These are phyloP conservation scores for Lophotis ruficrista DNA, from an alignment of 2,113 vertebrate species.

Conservation along the genomic window DNA sequence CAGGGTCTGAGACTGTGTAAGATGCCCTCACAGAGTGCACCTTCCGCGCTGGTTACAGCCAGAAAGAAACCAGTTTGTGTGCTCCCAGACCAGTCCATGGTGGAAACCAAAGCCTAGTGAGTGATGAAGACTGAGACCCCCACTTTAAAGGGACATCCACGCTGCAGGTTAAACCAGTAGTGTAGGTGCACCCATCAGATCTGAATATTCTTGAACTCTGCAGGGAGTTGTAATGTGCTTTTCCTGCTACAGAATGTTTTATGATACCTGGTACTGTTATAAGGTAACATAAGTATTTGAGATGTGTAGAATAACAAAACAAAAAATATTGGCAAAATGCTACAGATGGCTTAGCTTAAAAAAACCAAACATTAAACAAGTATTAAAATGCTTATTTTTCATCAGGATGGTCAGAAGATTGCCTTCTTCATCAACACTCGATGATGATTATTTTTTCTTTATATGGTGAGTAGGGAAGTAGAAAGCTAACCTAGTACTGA, in stretches of 20 bases:
- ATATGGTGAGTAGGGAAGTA: not conserved
- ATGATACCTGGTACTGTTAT: not conserved
- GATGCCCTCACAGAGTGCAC: accelerated
- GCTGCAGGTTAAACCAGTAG: not conserved
- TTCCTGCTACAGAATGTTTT: not conserved
- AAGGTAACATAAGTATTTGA: not conserved
- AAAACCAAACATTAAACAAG: not conserved
- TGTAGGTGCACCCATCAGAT: not conserved
- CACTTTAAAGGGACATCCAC: not conserved
- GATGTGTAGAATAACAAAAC: not conserved
- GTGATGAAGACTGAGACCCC: not conserved
- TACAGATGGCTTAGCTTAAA: not conserved
- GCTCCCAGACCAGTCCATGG: not conserved
- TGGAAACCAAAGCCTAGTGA: not conserved
- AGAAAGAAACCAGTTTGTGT: not conserved
- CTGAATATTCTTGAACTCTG: not conserved
- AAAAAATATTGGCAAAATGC: not conserved
- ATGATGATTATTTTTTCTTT: not conserved
- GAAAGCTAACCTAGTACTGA: not conserved
- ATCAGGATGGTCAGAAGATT: not conserved
- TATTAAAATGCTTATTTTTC: not conserved
- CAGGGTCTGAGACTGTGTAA: too few species aligned
- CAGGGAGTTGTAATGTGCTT: not conserved
- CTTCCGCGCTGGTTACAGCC: not conserved
- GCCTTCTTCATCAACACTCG: not conserved